Evolutionary conservation across 2,797 vertebrate species (phyloP), one percentile per base, ranked within the genome.

Genomic region (Crenuchus spilurus): DNA sequence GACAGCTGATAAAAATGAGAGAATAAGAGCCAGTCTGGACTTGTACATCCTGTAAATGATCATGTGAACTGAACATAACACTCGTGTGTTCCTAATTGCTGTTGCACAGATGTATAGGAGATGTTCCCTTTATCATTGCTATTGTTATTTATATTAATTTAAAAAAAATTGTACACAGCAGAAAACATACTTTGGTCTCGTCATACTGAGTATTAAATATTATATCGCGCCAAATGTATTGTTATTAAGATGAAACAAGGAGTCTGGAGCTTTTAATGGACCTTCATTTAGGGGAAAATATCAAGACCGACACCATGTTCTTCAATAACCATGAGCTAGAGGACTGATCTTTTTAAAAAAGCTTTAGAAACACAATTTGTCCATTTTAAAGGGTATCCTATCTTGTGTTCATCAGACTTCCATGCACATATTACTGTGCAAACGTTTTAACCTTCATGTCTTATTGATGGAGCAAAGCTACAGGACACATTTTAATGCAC

Each of bases 1-100:
- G 97, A 99, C 92, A 97, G 95, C 93, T 99, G 95, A 97, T 95
- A 87, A 20, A 73, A 82, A 87, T 86, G 86, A 87, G 49, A 74
- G 24, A 24, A 11, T 11, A 24, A 30, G 28, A 28, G 26, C 49
- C 44, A 65, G 74, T 85, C 70, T 80, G 88, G 87, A 91, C 83
- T 89, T 95, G 94, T 95, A 94, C 89, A 94, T 93, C 91, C 83
- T 91, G 92, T 94, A 90, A 85, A 85, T 48, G 83, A 84, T 79
- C 76, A 86, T 84, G 84, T 80, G 83, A 86, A 88, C 86, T 76
- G 75, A 61, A 88, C 84, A 90, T 6, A 87, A 88, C 58, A 13
- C 39, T 7, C 88, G 72, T 67, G 85, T 89, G 89, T 92, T 89
- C 89, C 91, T 85, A 90, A n/a, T n/a, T 88, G 82, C 88, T 91